Evolutionary conservation across 2,113 vertebrate genomes (phyloP), one percentile per base, ranked within the genome.

Genomic region (Cyphomyrus discorhynchus): DNA sequence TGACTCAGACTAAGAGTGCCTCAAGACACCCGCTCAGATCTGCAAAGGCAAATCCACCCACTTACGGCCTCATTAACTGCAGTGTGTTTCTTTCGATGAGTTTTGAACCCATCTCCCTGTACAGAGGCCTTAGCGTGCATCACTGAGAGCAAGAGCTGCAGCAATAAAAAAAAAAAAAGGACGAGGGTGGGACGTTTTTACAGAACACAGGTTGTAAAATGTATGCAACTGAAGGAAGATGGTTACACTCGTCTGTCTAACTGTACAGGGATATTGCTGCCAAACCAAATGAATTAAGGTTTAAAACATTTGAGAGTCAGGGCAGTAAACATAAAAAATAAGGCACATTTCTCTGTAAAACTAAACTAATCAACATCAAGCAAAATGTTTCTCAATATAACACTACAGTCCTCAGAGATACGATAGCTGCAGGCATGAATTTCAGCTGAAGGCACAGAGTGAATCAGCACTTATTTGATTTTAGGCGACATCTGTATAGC

Each of bases 31-130:
- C 17, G 27, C 2, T 49, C 49, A 89, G 27, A 83, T 24, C 56
- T 42, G 90, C 91, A 92, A 91, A 89, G 91, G 91, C 91, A 92
- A 90, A 91, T 91, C 90, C 89, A 90, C 87, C 90, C 91, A 92
- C 85, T 87, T 88, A 77, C 27, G 19, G n/a, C 45, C 86, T 74
- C 24, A 58, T 53, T 85, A 35, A 89, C 82, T 70, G 27, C 17
- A 1, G 8, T 74, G 74, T 24, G 19, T 49, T 80, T 45, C 74
- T 42, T 11, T 42, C 35, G 2, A 86, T 49, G 56, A 50, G 15
- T 42, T 56, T 19, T 27, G 49, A 85, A 42, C 42, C 15, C n/a
- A 24, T 24, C 42, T 39, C 3, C 49, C 45, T 84, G 52, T 66
- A 24, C 42, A 85, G 83, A 24, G n/a, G 80, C 50, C 56, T 6